Evolutionary conservation across 2,888 invertebrate genomes (phyloP), one percentile per base, ranked within the genome.

Genomic region (Campoletis raptor): DNA sequence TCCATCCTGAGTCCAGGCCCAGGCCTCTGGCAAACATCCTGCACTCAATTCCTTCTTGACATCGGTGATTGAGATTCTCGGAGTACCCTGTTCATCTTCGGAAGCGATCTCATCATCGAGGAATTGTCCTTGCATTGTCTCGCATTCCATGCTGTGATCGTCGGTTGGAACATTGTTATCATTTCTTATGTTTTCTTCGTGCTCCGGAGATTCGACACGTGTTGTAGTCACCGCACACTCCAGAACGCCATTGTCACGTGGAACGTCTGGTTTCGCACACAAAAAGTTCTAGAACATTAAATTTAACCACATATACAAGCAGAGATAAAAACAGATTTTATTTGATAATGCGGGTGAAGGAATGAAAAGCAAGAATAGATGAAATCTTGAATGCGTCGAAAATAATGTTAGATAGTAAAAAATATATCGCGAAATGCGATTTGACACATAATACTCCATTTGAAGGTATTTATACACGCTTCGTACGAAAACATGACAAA

Each of bases 1-100:
- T 66, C 37, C 66, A n/a, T 66, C 37, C 8, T 66, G 66, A 66
- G 37, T 18, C 66, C 66, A 66, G 37, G 66, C 66, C 66, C 66
- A 66, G 66, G n/a, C 36, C n/a, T 66, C 66, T 0, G 66, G 37
- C 37, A 66, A 37, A 66, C 37, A 66, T 15, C 37, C 66, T 66
- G 66, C 66, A 66, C 66, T 66, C 37, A 66, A 9, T 66, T 66
- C 66, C 18, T n/a, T 18, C 37, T 36, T 36, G 18, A 66, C n/a
- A 37, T 37, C 66, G 37, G 18, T 18, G n/a, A 36, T 18, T 37
- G 66, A 66, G 37, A 66, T 66, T 66, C 66, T n/a, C n/a, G n/a
- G 66, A 24, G 5, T 5, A 18, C n/a, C 6, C 66, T 66, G 37
- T 66, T n/a, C 8, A n/a, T 66, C 66, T 36, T 66, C 18, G 7